phyloP scores from a whole-genome alignment of 2,888 invertebrate species.

The Eupithecia tripunctaria region DNA sequence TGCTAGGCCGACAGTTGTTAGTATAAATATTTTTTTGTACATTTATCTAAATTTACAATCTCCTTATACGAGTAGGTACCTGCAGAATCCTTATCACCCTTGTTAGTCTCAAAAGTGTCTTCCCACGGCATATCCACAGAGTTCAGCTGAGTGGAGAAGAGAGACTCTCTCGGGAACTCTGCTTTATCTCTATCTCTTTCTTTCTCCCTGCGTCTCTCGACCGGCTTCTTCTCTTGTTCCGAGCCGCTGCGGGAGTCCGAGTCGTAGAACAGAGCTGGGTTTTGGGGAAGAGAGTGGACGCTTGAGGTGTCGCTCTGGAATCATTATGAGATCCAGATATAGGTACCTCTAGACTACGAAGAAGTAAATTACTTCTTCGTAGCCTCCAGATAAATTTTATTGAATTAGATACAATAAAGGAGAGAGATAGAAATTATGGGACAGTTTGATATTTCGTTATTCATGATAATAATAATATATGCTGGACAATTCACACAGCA shows the following conservation, averaged over 20 bases:
- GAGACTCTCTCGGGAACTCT: constrained; percentile 54
- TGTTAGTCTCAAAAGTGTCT: constrained; percentile 22
- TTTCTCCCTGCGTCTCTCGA: constrained; percentile 15
- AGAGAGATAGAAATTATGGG: too few relatives aligned
- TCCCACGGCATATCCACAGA: constrained; percentile 72
- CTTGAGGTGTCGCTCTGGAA: constrained; percentile 74
- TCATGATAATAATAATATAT: too few relatives aligned
- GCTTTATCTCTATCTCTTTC: constrained; percentile 49
- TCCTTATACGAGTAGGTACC: neutral
- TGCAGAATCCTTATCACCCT: neutral
- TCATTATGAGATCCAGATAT: neutral
- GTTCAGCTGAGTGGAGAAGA: constrained; percentile 68
- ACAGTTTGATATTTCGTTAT: too few relatives aligned
- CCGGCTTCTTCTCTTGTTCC: constrained; percentile 47
- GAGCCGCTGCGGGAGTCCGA: constrained; percentile 70
- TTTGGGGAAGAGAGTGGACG: constrained; percentile 62
- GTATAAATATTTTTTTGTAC: too few relatives aligned
- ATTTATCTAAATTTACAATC: too few relatives aligned
- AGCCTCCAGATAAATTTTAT: too few relatives aligned
- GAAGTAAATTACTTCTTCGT: too few relatives aligned
- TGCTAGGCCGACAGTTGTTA: too few relatives aligned
- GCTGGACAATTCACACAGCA: too few relatives aligned
- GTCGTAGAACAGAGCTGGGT: constrained; percentile 60
- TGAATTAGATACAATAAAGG: too few relatives aligned
- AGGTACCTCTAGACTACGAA: too few relatives aligned